Evolutionary conservation across 2,888 invertebrate species (phyloP).

Genomic region (Corythucha ciliata): DNA sequence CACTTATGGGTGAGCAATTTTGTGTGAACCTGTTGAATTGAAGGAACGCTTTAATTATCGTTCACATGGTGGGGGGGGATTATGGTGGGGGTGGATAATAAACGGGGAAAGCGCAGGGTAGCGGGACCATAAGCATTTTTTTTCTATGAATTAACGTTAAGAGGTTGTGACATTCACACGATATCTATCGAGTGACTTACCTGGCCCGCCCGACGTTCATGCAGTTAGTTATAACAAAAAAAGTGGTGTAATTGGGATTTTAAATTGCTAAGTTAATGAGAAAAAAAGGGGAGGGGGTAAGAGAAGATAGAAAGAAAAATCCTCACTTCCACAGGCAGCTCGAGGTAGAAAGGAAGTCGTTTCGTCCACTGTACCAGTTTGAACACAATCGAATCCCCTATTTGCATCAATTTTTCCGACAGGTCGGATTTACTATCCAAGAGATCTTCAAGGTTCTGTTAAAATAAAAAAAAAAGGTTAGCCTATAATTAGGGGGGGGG

Average conservation of each 20-base stretch:
- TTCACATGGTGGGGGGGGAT: no score
- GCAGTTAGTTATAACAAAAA: no score
- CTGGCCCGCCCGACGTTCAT: no score
- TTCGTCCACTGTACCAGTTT: conserved; percentile 99
- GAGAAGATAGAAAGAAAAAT: background rate
- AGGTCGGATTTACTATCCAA: conserved; percentile 84
- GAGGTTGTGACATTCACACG: no score
- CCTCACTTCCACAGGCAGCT: conserved; percentile 79
- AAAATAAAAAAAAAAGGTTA: conserved; percentile 10
- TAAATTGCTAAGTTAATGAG: background rate
- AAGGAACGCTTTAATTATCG: no score
- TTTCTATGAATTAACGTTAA: no score
- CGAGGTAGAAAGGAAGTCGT: conserved; percentile 91
- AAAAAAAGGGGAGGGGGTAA: background rate
- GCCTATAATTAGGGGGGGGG: conserved; percentile 52
- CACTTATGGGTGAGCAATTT: conserved; percentile 93
- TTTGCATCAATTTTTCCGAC: conserved; percentile 84
- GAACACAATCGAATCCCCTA: conserved; percentile 96
- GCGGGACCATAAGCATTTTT: no score
- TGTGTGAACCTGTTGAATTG: conserved; percentile 74
- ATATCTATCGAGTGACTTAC: no score
- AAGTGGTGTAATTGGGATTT: no score
- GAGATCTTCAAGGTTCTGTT: conserved; percentile 80
- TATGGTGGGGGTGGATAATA: no score
- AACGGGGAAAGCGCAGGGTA: no score